Evolutionary conservation across 1,140 invertebrate species (phyloP).

Genomic region (Vanessa atalanta): DNA sequence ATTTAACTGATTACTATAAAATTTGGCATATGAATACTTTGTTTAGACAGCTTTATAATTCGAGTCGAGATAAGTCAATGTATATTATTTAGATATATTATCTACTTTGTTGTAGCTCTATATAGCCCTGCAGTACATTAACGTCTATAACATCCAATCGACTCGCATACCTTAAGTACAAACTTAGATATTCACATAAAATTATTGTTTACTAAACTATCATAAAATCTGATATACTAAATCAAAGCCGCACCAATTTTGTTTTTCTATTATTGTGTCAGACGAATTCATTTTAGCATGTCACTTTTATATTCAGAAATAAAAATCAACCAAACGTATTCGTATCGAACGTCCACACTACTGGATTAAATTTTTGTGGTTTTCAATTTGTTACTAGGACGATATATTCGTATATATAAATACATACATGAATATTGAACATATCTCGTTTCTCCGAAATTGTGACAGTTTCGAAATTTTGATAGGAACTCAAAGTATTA

Average conservation of each 20-base stretch:
- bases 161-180: too few relatives aligned
- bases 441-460: neutral
- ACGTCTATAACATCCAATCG: too few relatives aligned
- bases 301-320: slow-evolving; percentile 25
- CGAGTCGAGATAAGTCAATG: neutral
- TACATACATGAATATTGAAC: neutral
- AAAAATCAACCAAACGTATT: slow-evolving; percentile 19
- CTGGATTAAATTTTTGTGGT: slow-evolving; percentile 34
- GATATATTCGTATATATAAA: neutral
- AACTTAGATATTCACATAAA: too few relatives aligned
- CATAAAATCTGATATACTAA: neutral
- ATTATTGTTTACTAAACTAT: too few relatives aligned
- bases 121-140: too few relatives aligned
- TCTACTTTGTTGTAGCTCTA: too few relatives aligned
- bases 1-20: too few relatives aligned
- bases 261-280: slow-evolving; percentile 12
- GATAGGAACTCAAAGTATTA: too few relatives aligned
- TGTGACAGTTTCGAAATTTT: too few relatives aligned
- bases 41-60: slow-evolving; percentile 3
- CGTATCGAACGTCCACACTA: slow-evolving; percentile 16
- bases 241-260: neutral
- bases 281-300: slow-evolving; percentile 13
- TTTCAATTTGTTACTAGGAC: slow-evolving; percentile 16
- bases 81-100: too few relatives aligned
- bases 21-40: neutral